Evolutionary conservation across 1,140 invertebrate species (phyloP).

Genomic region (Bombus waltoni): DNA sequence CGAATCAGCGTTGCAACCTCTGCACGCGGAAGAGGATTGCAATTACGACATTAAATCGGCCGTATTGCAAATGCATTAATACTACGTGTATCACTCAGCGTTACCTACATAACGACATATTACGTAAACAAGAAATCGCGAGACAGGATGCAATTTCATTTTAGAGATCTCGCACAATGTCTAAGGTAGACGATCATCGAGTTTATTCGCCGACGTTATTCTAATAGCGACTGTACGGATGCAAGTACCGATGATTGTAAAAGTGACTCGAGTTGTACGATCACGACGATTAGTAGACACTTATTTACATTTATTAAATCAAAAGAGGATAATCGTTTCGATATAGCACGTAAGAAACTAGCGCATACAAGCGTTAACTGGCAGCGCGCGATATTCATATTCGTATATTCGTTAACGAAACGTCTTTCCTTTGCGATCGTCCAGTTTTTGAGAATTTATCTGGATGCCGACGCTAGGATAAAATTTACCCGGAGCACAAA

Average conservation of each 20-base stretch:
- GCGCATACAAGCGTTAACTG: too few species aligned
- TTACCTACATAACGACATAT: not conserved
- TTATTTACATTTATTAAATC: too few species aligned
- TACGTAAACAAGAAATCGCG: slow-evolving; percentile 17
- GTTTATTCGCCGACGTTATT: not conserved
- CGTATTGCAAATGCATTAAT: slow-evolving; percentile 5
- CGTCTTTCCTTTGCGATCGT: too few species aligned
- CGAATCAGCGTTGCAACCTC: not conserved
- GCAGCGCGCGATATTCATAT: too few species aligned
- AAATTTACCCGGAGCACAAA: not conserved
- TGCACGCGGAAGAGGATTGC: slow-evolving; percentile 24
- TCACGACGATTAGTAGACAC: too few species aligned
- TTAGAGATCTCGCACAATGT: not conserved
- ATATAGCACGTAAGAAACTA: too few species aligned
- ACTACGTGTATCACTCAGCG: not conserved
- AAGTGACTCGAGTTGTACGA: too few species aligned
- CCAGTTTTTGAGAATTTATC: too few species aligned
- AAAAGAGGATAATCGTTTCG: too few species aligned
- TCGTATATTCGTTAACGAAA: too few species aligned
- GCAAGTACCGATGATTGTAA: not conserved
- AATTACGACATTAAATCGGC: slow-evolving; percentile 30
- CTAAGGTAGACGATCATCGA: not conserved
- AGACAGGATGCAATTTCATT: not conserved
- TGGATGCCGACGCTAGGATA: too few species aligned
- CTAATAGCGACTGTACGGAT: not conserved